These are phyloP conservation scores for Melipona quadrifasciata DNA, from an alignment of 1,140 invertebrate species.

Conservation along the genomic window DNA sequence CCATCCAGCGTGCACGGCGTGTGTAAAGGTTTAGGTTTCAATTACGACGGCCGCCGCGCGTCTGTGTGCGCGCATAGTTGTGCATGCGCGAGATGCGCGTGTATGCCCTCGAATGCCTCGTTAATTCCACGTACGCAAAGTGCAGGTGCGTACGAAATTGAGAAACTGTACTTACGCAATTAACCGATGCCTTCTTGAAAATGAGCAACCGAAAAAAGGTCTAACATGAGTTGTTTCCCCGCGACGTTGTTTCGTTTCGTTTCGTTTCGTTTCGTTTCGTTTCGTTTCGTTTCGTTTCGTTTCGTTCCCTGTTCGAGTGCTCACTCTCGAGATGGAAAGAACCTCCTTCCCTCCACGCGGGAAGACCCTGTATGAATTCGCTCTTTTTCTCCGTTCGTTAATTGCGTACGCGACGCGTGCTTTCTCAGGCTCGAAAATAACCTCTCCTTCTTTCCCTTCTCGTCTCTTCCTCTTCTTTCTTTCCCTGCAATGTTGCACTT, in stretches of 20 bases:
- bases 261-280: not conserved
- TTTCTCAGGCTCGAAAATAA: slow-evolving; percentile 21
- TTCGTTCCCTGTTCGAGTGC: not conserved
- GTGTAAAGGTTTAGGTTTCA: slow-evolving; percentile 19
- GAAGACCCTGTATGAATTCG: not conserved
- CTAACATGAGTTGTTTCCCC: not conserved
- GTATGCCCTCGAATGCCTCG: not conserved
- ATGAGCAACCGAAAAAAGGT: not conserved
- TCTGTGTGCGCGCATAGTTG: not conserved
- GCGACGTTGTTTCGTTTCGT: not conserved
- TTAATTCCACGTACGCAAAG: not conserved
- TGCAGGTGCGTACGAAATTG: not conserved
- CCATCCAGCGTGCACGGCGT: not conserved
- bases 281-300: not conserved
- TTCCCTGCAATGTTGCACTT: not conserved
- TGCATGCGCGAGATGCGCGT: not conserved
- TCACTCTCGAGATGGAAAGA: not conserved
- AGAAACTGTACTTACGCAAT: slow-evolving; percentile 29
- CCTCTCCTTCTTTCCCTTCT: not conserved
- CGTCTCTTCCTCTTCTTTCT: not conserved
- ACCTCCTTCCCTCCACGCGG: not conserved
- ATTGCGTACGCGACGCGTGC: not conserved
- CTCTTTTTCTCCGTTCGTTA: not conserved
- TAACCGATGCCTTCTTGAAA: slow-evolving; percentile 1
- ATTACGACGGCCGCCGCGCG: not conserved